These are phyloP conservation scores for Barbus barbus DNA, from an alignment of 2,113 vertebrate genomes.

Conservation along the genomic window DNA sequence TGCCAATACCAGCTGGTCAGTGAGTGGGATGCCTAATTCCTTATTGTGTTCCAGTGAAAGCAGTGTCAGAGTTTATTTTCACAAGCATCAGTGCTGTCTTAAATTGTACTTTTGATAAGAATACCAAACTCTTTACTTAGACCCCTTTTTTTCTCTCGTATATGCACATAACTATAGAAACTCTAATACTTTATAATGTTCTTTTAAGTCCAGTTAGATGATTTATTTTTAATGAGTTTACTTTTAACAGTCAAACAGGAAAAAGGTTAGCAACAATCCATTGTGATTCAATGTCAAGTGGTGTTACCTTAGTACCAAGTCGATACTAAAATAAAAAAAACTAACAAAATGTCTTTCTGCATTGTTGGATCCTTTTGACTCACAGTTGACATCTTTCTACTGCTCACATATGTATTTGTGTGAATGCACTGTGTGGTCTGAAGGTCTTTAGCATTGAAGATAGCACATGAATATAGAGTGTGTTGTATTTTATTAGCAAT, in stretches of 20 bases:
- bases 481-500: background rate
- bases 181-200: background rate
- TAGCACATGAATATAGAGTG: no score
- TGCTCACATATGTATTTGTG: background rate
- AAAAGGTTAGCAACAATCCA: no score
- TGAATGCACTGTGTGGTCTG: background rate
- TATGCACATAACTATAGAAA: background rate
- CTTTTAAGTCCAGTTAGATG: background rate
- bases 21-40: constrained; percentile 70
- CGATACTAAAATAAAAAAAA: no score
- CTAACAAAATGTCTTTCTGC: no score
- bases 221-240: background rate
- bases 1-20: constrained; percentile 73
- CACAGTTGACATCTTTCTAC: background rate
- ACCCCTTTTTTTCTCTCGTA: background rate
- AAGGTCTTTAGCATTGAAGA: background rate
- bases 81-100: background rate
- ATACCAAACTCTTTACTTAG: background rate
- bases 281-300: background rate
- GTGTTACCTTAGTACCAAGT: background rate
- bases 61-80: constrained; percentile 11
- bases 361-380: background rate
- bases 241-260: background rate
- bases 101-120: background rate
- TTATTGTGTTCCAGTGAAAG: constrained; percentile 36